Evolutionary conservation across 2,797 vertebrate species (phyloP).

Genomic region (Acanthopagrus latus): DNA sequence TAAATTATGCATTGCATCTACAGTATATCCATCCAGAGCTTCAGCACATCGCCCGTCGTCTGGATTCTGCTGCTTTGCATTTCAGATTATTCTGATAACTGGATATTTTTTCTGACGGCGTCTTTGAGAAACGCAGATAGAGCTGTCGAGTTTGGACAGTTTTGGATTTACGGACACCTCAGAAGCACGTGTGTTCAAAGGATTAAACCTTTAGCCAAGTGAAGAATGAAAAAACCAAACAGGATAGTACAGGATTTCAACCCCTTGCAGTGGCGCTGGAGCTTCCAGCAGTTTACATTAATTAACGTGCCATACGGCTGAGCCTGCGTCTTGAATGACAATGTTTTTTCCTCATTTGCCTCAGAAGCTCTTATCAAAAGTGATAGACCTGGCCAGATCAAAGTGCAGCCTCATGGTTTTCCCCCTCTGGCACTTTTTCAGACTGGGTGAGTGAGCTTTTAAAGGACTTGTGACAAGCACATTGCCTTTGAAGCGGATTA

Average conservation of each 20-base stretch:
- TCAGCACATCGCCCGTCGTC: background rate
- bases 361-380: conserved; percentile 77
- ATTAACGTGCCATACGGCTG: conserved; percentile 55
- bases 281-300: conserved; percentile 56
- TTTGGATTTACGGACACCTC: conserved; percentile 15
- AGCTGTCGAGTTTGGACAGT: conserved; percentile 11
- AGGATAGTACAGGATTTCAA: conserved; percentile 28
- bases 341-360: conserved; percentile 72
- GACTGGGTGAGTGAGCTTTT: conserved; percentile 72
- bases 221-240: conserved; percentile 19
- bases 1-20: conserved; percentile 21
- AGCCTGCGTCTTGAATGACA: conserved; percentile 66
- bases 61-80: conserved; percentile 7
- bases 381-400: conserved; percentile 80
- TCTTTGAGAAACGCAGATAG: conserved; percentile 15
- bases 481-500: conserved; percentile 81
- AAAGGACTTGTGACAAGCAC: conserved; percentile 78
- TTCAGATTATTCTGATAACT: conserved; percentile 18
- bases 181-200: conserved; percentile 34
- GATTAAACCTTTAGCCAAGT: conserved; percentile 34
- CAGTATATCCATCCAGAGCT: conserved; percentile 5
- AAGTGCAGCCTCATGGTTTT: conserved; percentile 75
- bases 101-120: conserved; percentile 11
- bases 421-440: conserved; percentile 73
- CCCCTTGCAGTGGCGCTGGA: conserved; percentile 12